Evolutionary conservation across 2,113 vertebrate species (phyloP).

Genomic region (Pteronura brasiliensis): DNA sequence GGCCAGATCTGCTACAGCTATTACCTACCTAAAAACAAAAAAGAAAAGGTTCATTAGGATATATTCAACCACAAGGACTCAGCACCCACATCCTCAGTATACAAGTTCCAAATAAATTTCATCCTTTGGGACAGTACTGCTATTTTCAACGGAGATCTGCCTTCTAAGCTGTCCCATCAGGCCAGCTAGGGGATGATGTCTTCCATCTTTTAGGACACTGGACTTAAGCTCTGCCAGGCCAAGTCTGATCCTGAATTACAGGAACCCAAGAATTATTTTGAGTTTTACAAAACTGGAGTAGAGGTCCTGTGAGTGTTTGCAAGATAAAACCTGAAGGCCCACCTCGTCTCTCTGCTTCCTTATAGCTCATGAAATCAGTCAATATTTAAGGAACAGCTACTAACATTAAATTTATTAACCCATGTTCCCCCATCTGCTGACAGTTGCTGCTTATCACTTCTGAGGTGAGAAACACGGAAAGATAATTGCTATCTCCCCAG

Average conservation of each 20-base stretch:
- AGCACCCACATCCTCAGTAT: background rate
- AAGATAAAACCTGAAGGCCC: background rate
- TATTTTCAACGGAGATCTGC: background rate
- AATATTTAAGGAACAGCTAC: background rate
- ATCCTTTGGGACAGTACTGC: background rate
- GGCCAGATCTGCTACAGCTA: background rate
- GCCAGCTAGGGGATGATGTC: background rate
- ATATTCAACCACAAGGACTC: background rate
- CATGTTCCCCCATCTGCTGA: background rate
- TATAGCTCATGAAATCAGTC: background rate
- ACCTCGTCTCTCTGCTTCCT: background rate
- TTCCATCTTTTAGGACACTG: background rate
- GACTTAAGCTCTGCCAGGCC: background rate
- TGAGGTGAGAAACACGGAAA: background rate
- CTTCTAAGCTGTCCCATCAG: background rate
- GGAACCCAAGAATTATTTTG: background rate
- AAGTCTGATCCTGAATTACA: slow-evolving; percentile 1
- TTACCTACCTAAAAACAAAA: slow-evolving; percentile 25
- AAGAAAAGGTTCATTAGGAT: background rate
- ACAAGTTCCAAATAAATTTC: background rate
- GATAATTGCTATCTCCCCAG: background rate
- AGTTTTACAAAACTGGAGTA: background rate
- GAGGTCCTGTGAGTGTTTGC: background rate
- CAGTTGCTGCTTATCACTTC: background rate
- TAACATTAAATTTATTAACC: background rate